These are phyloP conservation scores for Sebastes fasciatus DNA, from an alignment of 2,113 vertebrate genomes.

Conservation along the genomic window DNA sequence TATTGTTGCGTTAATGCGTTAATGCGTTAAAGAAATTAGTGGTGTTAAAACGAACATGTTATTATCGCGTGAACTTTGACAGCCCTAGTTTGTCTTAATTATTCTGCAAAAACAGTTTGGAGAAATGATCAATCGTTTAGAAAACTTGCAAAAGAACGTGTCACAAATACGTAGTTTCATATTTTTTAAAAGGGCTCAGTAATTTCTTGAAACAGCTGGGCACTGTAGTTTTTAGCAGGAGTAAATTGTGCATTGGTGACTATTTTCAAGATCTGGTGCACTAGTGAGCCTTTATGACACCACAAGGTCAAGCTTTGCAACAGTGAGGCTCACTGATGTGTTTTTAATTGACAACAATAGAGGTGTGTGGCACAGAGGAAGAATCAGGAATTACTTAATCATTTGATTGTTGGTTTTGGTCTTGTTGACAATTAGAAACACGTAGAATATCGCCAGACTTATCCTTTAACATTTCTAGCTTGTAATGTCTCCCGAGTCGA, in stretches of 20 bases:
- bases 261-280: neutral
- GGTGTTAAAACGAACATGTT: too few species aligned
- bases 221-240: too few species aligned
- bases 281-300: neutral
- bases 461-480: constrained; percentile 14
- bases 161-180: too few species aligned
- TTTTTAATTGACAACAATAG: neutral
- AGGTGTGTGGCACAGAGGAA: neutral
- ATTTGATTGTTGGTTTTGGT: constrained; percentile 3
- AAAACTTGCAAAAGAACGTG: neutral
- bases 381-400: neutral
- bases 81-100: neutral
- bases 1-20: too few species aligned
- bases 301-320: neutral
- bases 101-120: neutral
- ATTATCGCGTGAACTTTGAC: too few species aligned
- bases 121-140: neutral
- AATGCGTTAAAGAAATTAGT: too few species aligned
- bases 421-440: constrained; percentile 10
- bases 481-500: neutral
- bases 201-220: too few species aligned
- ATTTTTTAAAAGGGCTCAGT: too few species aligned
- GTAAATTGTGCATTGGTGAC: neutral
- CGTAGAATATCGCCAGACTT: neutral
- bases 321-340: neutral